A percentile compares a stretch with the other conserved stretches of the same genome.
These are phyloP conservation scores for Therioaphis trifolii DNA, from an alignment of 2,888 invertebrate genomes.

Conservation along the genomic window DNA sequence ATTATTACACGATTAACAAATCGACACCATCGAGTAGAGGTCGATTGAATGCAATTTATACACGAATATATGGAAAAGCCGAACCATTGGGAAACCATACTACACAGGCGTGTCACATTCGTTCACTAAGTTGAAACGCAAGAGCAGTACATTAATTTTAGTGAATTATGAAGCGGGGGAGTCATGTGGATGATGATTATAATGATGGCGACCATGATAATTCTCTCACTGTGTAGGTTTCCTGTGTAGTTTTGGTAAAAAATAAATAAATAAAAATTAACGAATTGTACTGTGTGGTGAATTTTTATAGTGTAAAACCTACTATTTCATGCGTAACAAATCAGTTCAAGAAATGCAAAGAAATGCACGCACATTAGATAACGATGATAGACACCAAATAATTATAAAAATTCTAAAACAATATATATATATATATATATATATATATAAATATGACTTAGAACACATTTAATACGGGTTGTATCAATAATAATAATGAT, in stretches of 20 bases:
- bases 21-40: not conserved
- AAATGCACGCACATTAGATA: not conserved
- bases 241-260: not conserved
- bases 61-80: not conserved
- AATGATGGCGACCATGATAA: not conserved
- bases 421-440: too few species aligned
- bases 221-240: not conserved
- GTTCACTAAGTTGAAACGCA: not conserved
- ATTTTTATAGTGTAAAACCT: not conserved
- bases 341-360: not conserved
- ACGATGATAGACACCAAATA: not conserved
- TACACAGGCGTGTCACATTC: not conserved
- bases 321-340: not conserved
- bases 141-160: not conserved
- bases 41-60: not conserved
- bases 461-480: too few species aligned
- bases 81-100: not conserved
- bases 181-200: not conserved
- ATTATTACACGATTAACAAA: not conserved
- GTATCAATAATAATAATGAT: too few species aligned
- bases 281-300: slow-evolving; percentile 12
- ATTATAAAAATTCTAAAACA: too few species aligned
- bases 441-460: too few species aligned
- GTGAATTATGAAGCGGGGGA: slow-evolving; percentile 19
- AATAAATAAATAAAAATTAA: slow-evolving; percentile 9